Evolutionary conservation across 2,888 invertebrate genomes (phyloP).

Genomic region (Orchestes rusci): DNA sequence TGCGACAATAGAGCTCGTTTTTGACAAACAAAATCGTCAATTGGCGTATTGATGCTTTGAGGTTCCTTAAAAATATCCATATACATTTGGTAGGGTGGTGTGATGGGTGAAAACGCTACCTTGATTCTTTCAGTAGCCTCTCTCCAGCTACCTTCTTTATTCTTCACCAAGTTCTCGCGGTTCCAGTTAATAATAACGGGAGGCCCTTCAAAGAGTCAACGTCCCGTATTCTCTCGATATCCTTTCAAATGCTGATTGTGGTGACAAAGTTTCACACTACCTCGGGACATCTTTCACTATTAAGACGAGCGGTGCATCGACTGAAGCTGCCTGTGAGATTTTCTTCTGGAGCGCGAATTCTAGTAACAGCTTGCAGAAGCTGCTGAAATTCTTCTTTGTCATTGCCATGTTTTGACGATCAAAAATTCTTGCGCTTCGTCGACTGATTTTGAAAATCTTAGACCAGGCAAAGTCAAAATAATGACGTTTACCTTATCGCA

Average conservation of each 20-base stretch:
- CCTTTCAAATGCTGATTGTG: background rate
- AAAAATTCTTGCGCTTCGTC: too few relatives aligned
- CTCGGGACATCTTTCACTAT: background rate
- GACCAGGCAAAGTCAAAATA: too few relatives aligned
- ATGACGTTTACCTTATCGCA: too few relatives aligned
- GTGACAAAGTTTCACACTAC: background rate
- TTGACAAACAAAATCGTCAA: background rate
- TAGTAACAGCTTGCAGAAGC: too few relatives aligned
- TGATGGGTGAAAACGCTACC: background rate
- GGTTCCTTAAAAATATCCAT: background rate
- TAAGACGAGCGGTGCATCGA: background rate
- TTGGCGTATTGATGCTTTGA: background rate
- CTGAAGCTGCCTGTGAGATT: background rate
- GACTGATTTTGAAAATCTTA: too few relatives aligned
- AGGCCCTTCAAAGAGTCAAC: background rate
- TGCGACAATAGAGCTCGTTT: constrained; percentile 1
- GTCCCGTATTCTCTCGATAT: background rate
- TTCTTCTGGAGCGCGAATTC: too few relatives aligned
- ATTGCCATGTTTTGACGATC: too few relatives aligned
- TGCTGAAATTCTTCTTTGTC: too few relatives aligned
- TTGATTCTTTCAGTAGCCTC: background rate
- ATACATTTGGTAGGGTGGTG: background rate
- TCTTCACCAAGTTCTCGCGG: constrained; percentile 1
- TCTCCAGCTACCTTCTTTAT: background rate
- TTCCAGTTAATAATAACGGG: background rate